Evolutionary conservation across 2,113 vertebrate genomes (phyloP), one percentile per base, ranked within the genome.

Genomic region (Odontesthes bonariensis): DNA sequence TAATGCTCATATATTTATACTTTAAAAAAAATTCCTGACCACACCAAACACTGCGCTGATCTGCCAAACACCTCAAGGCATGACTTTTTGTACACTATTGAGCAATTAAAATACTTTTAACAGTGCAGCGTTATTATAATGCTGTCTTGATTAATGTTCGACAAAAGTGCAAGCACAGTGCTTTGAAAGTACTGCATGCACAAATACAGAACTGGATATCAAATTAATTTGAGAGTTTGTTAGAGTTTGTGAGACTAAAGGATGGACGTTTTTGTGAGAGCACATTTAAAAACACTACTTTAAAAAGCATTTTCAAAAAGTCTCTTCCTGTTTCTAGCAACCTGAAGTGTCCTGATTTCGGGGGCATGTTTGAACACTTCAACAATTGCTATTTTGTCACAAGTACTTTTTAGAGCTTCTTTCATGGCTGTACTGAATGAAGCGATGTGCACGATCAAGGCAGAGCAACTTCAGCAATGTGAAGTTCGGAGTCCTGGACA

Each of bases 401-500:
- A 46, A 83, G 90, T 80, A 81, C 89, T 93, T 94, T 92, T 93
- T 84, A 69, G 57, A 86, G 82, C 81, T 85, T 83, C 82, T 86
- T 93, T 92, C 83, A 86, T 84, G 66, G 40, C 63, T 3, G 79
- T 51, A 59, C 65, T 93, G 81, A 93, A 87, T 91, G 80, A 90
- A 76, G 80, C 88, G 79, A 92, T 90, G 84, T 86, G 88, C 86
- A 91, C 85, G 89, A 94, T 92, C 77, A 81, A 84, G 81, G 79
- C 87, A 87, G 9, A 86, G 91, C 92, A 89, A 90, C 82, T 81
- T 81, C 77, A 85, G 87, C 85, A 83, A 81, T 78, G 88, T 82
- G 73, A 72, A 77, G 90, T 87, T 93, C 58, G 92, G 83, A 89
- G 80, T 78, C 91, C 74, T 81, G 87, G 92, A 91, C 88, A 92